Evolutionary conservation across 2,888 invertebrate genomes (phyloP), one percentile per base, ranked within the genome.

Genomic region (Epirrhoe tristata): DNA sequence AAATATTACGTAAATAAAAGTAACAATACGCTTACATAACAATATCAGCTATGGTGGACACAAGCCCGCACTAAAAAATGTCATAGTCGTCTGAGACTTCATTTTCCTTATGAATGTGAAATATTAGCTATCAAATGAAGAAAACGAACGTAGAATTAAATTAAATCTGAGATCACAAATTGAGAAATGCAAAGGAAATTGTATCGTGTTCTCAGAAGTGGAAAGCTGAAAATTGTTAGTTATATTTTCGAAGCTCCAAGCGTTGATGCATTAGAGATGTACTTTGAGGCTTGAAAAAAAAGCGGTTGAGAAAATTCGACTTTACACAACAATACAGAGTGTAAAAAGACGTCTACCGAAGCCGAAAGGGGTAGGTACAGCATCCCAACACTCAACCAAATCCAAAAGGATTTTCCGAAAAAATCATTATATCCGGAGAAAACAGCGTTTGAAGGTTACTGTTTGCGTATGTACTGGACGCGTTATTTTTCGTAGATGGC

Each of bases 51-150:
- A 31, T 16, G 50, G 46, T 39, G 8, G 58, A 58, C 51, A 36
- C 36, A 8, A 39, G 6, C 39, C 63, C 60, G 57, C 36, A 39
- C 6, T 0, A 61, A 61, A 62, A 68, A 64, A 64, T 68, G 65
- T 63, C 67, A 67, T 58, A 66, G 58, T 60, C 65, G 60, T 58
- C 63, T 46, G 57, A 63, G 63, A 65, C 67, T 71, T 74, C 66
- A 71, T 72, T 74, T 72, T 72, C 69, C 66, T 71, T 71, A 67
- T 67, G 61, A 74, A 74, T 71, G 72, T 71, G 65, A 74, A 71
- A 71, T 74, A 74, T 71, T 71, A 74, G 68, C 71, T 67, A 74
- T 72, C 68, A 71, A 73, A 74, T 73, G 68, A 70, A 72, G 61
- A 66, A 71, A 72, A 74, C 66, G 66, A 66, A 67, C 51, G 58